Evolutionary conservation across 2,888 invertebrate species (phyloP), one percentile per base, ranked within the genome.

Genomic region (Acanthococcus lagerstroemiae): DNA sequence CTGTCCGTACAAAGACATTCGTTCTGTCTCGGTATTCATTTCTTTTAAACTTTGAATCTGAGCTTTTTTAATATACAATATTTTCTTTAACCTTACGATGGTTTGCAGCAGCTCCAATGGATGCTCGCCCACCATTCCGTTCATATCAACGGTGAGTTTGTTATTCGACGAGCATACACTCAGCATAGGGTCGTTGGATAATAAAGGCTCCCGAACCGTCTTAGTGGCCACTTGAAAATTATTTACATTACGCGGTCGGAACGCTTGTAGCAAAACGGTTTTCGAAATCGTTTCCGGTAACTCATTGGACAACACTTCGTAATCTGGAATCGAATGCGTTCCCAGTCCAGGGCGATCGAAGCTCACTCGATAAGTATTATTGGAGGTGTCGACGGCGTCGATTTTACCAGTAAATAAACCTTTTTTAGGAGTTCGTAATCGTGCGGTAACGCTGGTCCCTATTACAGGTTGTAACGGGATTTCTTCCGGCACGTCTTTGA

Each of bases 261-360:
- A 67, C 50, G 67, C 66, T 63, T 69, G 67, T 24, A 69, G 55
- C 12, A 68, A 66, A 4, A 63, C 24, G 48, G 50, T 66, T 56
- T 80, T 80, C 70, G 61, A 73, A 72, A 95, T 86, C 24, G 93
- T 94, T 75, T 95, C 95, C 50, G 90, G 88, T 50, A 88, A 85
- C 72, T 94, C 94, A 76, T 92, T 92, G 1, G 93, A 92, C 12
- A 95, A 80, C 69, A 96, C 95, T 82, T 96, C 96, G 79, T 87
- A 94, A 78, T 97, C 96, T 22, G 94, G 94, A 69, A 96, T 90
- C 63, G 95, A 93, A 77, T 95, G 93, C 4, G 95, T 95, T 1
- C 95, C 95, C 46, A 96, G 80, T 52, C 93, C 94, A 50, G 85
- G 84, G 60, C 94, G 81, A 76, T 95, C 95, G 79, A 97, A 96